phyloP scores from a whole-genome alignment of 2,888 invertebrate genomes.

The Pollenia labialis region DNA sequence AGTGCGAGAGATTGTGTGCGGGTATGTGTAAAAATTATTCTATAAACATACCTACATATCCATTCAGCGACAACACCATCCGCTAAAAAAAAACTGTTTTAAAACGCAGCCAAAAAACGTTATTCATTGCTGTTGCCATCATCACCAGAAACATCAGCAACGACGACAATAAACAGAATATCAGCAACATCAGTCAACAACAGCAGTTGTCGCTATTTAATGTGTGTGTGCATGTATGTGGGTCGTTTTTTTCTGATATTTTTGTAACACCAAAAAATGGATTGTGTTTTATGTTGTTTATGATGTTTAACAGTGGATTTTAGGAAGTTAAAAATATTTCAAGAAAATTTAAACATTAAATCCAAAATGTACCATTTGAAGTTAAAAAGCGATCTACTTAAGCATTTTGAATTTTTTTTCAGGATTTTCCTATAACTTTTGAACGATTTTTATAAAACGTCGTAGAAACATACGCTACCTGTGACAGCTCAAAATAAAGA shows the following conservation, averaged over 20 bases:
- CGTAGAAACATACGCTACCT: too few relatives aligned
- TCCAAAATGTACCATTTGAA: background rate
- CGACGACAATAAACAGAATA: background rate
- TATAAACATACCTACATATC: background rate
- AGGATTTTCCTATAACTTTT: too few relatives aligned
- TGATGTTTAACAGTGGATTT: background rate
- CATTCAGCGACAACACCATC: constrained; percentile 38
- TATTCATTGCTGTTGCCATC: constrained; percentile 5
- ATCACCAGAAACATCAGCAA: constrained; percentile 16
- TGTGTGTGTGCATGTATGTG: constrained; percentile 3
- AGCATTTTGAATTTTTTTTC: too few relatives aligned
- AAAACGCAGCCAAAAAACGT: background rate
- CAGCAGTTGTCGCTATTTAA: constrained; percentile 28
- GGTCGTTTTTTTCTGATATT: background rate
- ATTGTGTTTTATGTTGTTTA: constrained; percentile 7
- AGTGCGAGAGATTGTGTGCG: background rate
- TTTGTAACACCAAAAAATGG: constrained; percentile 16
- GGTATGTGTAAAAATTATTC: background rate
- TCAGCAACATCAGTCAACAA: constrained; percentile 41
- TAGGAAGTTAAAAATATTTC: too few relatives aligned
- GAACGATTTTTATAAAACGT: too few relatives aligned
- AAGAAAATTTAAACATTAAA: background rate
- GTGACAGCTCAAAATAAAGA: too few relatives aligned
- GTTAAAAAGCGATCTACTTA: too few relatives aligned
- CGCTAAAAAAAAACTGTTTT: constrained; percentile 7